Percentiles rank a stretch among this genome's conserved stretches.
phyloP scores from a whole-genome alignment of 1,140 invertebrate species.

The Plectrocnemia conspersa region DNA sequence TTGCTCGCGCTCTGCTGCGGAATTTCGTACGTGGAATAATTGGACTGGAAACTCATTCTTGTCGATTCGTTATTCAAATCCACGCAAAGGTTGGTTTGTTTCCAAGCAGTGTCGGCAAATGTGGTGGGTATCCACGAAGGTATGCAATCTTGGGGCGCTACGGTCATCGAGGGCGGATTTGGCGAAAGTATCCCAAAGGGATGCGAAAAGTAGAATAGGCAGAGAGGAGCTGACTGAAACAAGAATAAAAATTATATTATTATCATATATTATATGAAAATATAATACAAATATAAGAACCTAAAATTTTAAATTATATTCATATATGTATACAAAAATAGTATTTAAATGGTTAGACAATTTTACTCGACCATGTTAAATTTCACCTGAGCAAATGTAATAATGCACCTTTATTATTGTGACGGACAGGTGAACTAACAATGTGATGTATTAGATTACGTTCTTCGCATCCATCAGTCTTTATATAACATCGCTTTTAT shows the following conservation, averaged over 20 bases:
- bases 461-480: too few species aligned
- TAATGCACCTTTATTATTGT: too few species aligned
- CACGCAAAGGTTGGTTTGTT: conserved; percentile 4
- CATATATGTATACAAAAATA: background rate
- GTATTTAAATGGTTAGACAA: too few species aligned
- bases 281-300: background rate
- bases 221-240: conserved; percentile 46
- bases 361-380: too few species aligned
- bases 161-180: conserved; percentile 41
- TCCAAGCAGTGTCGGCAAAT: conserved; percentile 23
- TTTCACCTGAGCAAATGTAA: too few species aligned
- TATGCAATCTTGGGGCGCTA: conserved; percentile 36
- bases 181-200: conserved; percentile 49
- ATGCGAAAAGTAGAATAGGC: conserved; percentile 51
- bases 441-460: too few species aligned
- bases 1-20: background rate
- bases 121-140: conserved; percentile 22
- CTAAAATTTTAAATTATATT: background rate
- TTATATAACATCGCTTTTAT: too few species aligned
- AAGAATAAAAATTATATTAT: conserved; percentile 8
- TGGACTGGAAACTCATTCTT: background rate
- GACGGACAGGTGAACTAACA: too few species aligned
- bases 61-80: conserved; percentile 3
- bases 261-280: background rate
- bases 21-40: background rate